Evolutionary conservation across 2,113 vertebrate genomes (phyloP).

Genomic region (Eublepharis macularius): DNA sequence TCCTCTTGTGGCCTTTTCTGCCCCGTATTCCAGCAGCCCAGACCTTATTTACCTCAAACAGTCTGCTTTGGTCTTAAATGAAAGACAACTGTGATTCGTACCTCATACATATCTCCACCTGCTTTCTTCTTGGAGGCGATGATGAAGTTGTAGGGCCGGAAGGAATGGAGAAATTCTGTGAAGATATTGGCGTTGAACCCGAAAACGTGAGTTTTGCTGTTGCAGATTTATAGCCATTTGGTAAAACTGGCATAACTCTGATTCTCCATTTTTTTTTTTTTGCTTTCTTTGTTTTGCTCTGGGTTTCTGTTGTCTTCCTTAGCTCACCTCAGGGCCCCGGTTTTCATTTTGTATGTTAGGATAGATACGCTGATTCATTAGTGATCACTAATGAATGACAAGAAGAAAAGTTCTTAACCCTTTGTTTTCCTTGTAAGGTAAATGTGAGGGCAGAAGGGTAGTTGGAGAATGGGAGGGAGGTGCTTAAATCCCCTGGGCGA

Average conservation of each 20-base stretch:
- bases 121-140: constrained; percentile 77
- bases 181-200: constrained; percentile 95
- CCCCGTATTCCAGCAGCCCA: neutral
- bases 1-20: neutral
- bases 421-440: neutral
- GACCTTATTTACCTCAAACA: neutral
- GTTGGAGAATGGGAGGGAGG: neutral
- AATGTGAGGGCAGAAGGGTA: neutral
- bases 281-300: neutral
- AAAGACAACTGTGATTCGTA: neutral
- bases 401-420: neutral
- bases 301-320: too few relatives aligned
- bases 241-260: neutral
- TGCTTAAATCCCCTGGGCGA: neutral
- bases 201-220: constrained; percentile 89
- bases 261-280: neutral
- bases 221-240: neutral
- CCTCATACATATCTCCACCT: neutral
- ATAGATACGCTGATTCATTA: neutral
- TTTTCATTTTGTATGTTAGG: neutral
- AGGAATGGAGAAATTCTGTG: constrained; percentile 98
- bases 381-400: neutral
- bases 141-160: constrained; percentile 95
- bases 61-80: neutral
- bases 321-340: too few relatives aligned